A percentile compares a stretch with the other conserved stretches of the same genome.
These are phyloP conservation scores for Patella depressa DNA, from an alignment of 2,888 invertebrate genomes.

Conservation along the genomic window DNA sequence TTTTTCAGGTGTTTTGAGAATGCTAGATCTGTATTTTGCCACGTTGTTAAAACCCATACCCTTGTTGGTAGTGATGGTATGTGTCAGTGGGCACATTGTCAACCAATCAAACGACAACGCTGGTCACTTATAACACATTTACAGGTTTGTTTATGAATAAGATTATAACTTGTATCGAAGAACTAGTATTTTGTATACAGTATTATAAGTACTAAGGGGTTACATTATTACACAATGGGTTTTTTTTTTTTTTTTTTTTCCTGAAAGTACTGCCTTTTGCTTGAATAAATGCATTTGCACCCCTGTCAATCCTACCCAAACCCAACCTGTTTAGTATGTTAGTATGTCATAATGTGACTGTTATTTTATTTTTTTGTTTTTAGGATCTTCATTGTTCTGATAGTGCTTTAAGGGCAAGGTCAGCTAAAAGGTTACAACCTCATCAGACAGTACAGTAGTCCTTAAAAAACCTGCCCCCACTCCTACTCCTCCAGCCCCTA, in stretches of 20 bases:
- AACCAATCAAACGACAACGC: slow-evolving; percentile 88
- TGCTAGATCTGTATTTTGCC: slow-evolving; percentile 80
- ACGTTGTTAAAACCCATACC: slow-evolving; percentile 85
- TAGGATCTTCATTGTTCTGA: slow-evolving; percentile 91
- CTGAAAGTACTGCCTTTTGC: too few species aligned
- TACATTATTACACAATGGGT: too few species aligned
- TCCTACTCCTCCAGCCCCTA: slow-evolving; percentile 60
- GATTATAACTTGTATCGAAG: neutral
- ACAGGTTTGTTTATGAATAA: slow-evolving; percentile 71
- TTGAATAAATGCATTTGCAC: too few species aligned
- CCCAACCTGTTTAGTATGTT: too few species aligned
- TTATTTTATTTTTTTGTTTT: slow-evolving; percentile 19
- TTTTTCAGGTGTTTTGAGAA: slow-evolving; percentile 68
- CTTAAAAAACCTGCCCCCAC: slow-evolving; percentile 15
- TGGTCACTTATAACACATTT: slow-evolving; percentile 98
- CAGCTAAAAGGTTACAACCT: slow-evolving; percentile 77
- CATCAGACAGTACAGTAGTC: slow-evolving; percentile 70
- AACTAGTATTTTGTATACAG: too few species aligned
- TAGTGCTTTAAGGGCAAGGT: slow-evolving; percentile 79
- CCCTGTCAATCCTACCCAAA: too few species aligned
- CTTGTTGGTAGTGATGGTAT: slow-evolving; percentile 75
- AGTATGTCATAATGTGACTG: too few species aligned
- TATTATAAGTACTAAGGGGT: too few species aligned
- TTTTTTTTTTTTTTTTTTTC: too few species aligned
- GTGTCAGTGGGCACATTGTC: slow-evolving; percentile 85